These are phyloP conservation scores for Arge pagana DNA, from an alignment of 2,888 invertebrate species.

Conservation along the genomic window DNA sequence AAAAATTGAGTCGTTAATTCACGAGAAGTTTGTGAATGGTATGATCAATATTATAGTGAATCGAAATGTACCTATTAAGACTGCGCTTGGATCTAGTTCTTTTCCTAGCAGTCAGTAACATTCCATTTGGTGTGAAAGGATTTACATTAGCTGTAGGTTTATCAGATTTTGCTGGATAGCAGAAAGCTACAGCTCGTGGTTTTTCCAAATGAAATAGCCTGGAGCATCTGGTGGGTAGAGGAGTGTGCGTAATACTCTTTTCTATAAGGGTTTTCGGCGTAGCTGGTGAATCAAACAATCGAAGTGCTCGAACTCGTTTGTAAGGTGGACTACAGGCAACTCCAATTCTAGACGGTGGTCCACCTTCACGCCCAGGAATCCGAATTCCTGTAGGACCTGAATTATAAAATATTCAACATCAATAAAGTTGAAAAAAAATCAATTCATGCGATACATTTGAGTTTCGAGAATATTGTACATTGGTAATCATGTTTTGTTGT, in stretches of 20 bases:
- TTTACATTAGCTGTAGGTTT: slow-evolving; percentile 77
- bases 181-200: slow-evolving; percentile 55
- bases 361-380: slow-evolving; percentile 42
- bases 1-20: too few relatives aligned
- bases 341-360: slow-evolving; percentile 40
- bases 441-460: not conserved
- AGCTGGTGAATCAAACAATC: slow-evolving; percentile 83
- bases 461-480: slow-evolving; percentile 33
- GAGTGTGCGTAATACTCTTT: slow-evolving; percentile 68
- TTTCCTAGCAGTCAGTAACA: slow-evolving; percentile 71
- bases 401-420: slow-evolving; percentile 18
- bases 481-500: slow-evolving; percentile 18
- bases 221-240: slow-evolving; percentile 57
- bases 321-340: slow-evolving; percentile 65
- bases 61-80: slow-evolving; percentile 50
- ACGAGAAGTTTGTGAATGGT: slow-evolving; percentile 29
- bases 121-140: slow-evolving; percentile 82
- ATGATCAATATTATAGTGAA: not conserved
- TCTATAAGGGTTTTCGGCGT: slow-evolving; percentile 83
- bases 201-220: slow-evolving; percentile 54
- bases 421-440: slow-evolving; percentile 15
- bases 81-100: slow-evolving; percentile 68
- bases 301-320: slow-evolving; percentile 64
- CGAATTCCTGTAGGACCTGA: slow-evolving; percentile 44
- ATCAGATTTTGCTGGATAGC: slow-evolving; percentile 56